Base-by-base conservation (phyloP, 23 tunicate species). In the Botrylloides violaceus region DNA sequence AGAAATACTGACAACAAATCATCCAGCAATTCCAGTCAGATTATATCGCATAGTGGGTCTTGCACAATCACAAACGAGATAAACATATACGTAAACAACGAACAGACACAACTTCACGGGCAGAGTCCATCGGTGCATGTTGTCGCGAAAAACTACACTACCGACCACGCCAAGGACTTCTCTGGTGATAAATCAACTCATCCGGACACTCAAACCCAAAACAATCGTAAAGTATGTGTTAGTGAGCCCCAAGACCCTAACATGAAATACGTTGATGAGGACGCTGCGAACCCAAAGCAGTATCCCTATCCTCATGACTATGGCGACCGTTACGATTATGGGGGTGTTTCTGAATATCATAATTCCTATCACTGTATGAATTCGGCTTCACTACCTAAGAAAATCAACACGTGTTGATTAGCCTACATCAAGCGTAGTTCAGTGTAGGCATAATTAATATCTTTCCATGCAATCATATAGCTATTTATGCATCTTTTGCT, bases 1-100 rank as follows among this genome's bases (percentile, higher is more conserved):
- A 35, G 21, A 9, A 19, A 25, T 37, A 68, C 22, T n/a, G 47
- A 37, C 21, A n/a, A n/a, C n/a, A n/a, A 68, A 5, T 0, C 27
- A 38, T 26, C 58, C 36, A 39, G 37, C 1, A 68, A 60, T 15
- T 43, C 70, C 4, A 63, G 33, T 9, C 70, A 63, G 9, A 31
- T 63, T 21, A 63, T 63, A 7, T 63, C 70, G 3, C 70, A 63
- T 28, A 63, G 29, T 63, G 74, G 74, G 19, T 18, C 23, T 23
- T 68, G 74, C 29, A 37, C 74, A 23, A 68, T 68, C n/a, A 68
- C 74, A 35, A 68, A 68, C 74, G 74, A 68, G 37, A 68, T 68
- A 0, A 68, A 68, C 29, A 68, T 68, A 21, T 68, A 68, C 29
- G 74, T 68, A 37, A 68, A 68, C 57, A 68, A 68, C 74, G 74